phyloP scores from a whole-genome alignment of 2,797 vertebrate species.

The Sebastes diploproa region DNA sequence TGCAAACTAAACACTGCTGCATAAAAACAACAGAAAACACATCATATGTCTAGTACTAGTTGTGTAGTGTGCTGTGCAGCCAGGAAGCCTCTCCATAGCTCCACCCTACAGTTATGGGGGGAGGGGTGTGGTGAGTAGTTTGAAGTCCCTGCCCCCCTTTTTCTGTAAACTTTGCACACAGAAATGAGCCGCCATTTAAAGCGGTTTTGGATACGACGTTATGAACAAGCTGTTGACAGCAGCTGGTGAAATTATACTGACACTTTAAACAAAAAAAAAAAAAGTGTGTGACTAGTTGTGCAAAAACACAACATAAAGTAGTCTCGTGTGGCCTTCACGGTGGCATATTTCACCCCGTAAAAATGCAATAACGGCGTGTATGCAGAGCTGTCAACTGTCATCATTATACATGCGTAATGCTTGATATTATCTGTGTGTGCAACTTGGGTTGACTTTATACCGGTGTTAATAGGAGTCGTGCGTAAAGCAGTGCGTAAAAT shows the following conservation, averaged over 20 bases:
- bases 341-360: neutral
- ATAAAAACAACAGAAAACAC: neutral
- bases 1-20: neutral
- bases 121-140: constrained; percentile 65
- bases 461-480: constrained; percentile 11
- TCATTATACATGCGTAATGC: neutral
- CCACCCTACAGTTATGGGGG: constrained; percentile 72
- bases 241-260: neutral
- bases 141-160: constrained; percentile 72
- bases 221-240: neutral
- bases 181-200: constrained; percentile 81
- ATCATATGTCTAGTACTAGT: neutral
- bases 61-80: constrained; percentile 12
- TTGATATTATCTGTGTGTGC: neutral
- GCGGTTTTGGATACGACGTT: constrained; percentile 41
- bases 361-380: neutral
- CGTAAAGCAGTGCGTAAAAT: neutral
- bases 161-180: constrained; percentile 84
- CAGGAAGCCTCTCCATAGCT: constrained; percentile 60
- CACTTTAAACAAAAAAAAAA: neutral
- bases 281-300: neutral
- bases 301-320: neutral
- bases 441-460: constrained; percentile 7
- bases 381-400: constrained; percentile 8
- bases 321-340: neutral